A percentile compares a stretch with the other conserved stretches of the same genome.
Evolutionary conservation across 1,140 invertebrate species (phyloP).

Genomic region (Eulimnadia texana): DNA sequence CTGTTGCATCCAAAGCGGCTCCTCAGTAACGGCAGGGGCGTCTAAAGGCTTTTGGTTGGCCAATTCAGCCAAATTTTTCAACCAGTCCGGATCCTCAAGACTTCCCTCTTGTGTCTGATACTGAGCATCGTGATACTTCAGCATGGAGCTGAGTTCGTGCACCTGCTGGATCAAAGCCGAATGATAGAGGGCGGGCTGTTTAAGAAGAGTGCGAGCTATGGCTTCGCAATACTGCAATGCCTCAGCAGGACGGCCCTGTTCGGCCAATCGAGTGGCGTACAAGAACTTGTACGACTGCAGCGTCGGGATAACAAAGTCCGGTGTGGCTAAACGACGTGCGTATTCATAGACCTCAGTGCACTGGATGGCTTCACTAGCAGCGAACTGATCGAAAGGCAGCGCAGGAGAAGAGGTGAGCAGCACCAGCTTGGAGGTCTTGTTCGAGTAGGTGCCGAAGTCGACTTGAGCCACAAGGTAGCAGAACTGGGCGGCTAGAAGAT

Average conservation of each 20-base stretch:
- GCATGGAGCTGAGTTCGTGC: slow-evolving; percentile 46
- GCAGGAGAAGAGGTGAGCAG: slow-evolving; percentile 41
- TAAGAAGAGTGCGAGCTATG: slow-evolving; percentile 45
- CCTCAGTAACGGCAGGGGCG: neutral
- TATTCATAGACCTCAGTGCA: slow-evolving; percentile 92
- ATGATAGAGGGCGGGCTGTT: slow-evolving; percentile 39
- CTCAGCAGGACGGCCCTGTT: slow-evolving; percentile 59
- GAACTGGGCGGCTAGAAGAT: slow-evolving; percentile 73
- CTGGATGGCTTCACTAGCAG: slow-evolving; percentile 69
- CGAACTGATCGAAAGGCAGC: slow-evolving; percentile 40
- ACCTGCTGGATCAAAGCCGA: slow-evolving; percentile 45
- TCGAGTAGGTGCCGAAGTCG: slow-evolving; percentile 46
- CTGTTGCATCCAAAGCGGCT: neutral
- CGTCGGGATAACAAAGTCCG: slow-evolving; percentile 52
- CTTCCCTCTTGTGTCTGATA: slow-evolving; percentile 27
- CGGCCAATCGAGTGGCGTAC: slow-evolving; percentile 55
- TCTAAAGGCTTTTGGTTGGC: neutral
- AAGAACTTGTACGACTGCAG: slow-evolving; percentile 42
- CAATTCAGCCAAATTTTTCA: slow-evolving; percentile 25
- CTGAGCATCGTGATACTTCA: slow-evolving; percentile 67
- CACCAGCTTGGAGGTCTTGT: slow-evolving; percentile 39
- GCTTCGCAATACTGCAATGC: slow-evolving; percentile 68
- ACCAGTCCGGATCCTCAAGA: slow-evolving; percentile 32
- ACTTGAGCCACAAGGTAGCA: slow-evolving; percentile 81
- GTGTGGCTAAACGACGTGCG: slow-evolving; percentile 62